phyloP scores from a whole-genome alignment of 2,797 vertebrate genomes.

The Lagocephalus sceleratus region DNA sequence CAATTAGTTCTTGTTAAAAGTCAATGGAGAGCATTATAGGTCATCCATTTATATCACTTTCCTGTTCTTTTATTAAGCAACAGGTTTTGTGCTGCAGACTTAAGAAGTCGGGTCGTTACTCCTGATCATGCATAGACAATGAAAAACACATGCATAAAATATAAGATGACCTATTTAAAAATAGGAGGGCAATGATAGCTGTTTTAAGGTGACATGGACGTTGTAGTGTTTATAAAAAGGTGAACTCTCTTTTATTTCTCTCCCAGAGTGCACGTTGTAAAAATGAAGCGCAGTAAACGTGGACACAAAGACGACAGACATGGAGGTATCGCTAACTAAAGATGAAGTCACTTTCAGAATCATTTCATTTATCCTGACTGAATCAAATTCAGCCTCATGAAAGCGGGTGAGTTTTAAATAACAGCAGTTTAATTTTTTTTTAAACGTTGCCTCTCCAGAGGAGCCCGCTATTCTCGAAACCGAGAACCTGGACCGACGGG shows the following conservation, averaged over 20 bases:
- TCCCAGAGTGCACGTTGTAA: slow-evolving; percentile 76
- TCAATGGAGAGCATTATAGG: not conserved
- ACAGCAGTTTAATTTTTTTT: not conserved
- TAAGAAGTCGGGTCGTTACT: not conserved
- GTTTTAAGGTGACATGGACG: not conserved
- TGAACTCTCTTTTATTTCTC: not conserved
- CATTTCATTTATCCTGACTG: too few relatives aligned
- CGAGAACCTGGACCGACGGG: slow-evolving; percentile 84
- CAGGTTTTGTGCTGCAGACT: not conserved
- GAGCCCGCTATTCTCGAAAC: slow-evolving; percentile 91
- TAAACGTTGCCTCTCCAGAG: slow-evolving; percentile 69
- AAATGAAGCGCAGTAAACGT: slow-evolving; percentile 94
- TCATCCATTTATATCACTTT: not conserved
- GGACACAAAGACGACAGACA: slow-evolving; percentile 84
- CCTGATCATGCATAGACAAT: not conserved
- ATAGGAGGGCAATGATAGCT: too few relatives aligned
- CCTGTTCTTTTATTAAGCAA: not conserved
- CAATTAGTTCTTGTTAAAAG: not conserved
- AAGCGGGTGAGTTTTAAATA: too few relatives aligned
- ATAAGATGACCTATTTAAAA: too few relatives aligned
- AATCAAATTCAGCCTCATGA: too few relatives aligned
- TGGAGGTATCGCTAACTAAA: slow-evolving; percentile 67
- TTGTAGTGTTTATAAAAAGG: not conserved
- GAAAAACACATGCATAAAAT: not conserved
- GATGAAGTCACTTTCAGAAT: slow-evolving; percentile 7